These are phyloP conservation scores for Dermochelys coriacea DNA, from an alignment of 2,797 vertebrate genomes.

Conservation along the genomic window DNA sequence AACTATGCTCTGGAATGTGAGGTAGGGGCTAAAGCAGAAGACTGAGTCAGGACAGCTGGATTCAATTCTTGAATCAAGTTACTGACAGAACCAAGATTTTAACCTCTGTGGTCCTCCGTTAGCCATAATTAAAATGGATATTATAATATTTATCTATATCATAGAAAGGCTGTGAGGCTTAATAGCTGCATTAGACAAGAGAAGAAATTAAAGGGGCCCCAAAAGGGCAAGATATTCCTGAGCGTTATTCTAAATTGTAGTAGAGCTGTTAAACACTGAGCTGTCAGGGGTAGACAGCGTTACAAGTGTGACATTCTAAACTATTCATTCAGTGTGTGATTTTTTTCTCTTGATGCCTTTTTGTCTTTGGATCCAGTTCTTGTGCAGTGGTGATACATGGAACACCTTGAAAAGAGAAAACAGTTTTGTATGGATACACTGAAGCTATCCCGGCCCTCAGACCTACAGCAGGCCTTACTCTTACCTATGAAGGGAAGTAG, in stretches of 20 bases:
- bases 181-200: neutral
- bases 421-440: neutral
- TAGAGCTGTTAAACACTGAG: neutral
- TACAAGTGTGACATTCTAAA: neutral
- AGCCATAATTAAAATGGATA: neutral
- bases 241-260: neutral
- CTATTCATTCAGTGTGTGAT: neutral
- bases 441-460: neutral
- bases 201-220: neutral
- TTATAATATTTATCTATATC: neutral
- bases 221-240: neutral
- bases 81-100: neutral
- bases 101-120: too few species aligned
- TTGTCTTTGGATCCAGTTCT: neutral
- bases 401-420: neutral
- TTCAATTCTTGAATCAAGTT: neutral
- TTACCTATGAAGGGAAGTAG: slow-evolving; percentile 27
- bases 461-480: slow-evolving; percentile 29
- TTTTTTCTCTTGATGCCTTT: fast-evolving
- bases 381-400: neutral
- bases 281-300: neutral
- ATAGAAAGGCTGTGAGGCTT: neutral
- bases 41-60: neutral
- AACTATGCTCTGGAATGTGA: neutral
- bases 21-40: neutral